Base-by-base conservation (phyloP, 2,797 vertebrate species). In the Rhynchotus rufescens region DNA sequence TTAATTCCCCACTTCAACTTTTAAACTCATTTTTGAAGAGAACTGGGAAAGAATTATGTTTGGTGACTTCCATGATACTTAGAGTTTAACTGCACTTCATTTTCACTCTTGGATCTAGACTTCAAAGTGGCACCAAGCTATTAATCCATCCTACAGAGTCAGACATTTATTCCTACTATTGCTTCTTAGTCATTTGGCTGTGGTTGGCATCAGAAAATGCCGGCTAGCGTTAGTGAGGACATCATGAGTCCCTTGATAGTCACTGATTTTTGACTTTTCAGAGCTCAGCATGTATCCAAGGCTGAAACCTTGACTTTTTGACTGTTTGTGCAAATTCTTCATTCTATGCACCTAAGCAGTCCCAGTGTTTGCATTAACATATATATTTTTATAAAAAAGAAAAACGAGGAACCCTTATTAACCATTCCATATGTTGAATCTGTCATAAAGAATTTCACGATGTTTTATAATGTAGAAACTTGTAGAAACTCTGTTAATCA, bases 1-100 rank as follows among this genome's bases (percentile, higher is more conserved):
- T 90, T 96, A 96, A 95, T 93, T 92, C 81, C 68, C 64, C 76
- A 57, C 84, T 86, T 89, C 91, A 93, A 89, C 78, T 89, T 89
- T 75, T 91, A 93, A 92, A 91, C 54, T 59, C 32, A 38, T 64
- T 90, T 92, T 92, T 92, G 88, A 96, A 90, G 64, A 79, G 52
- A 65, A 38, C 60, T 79, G 67, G 44, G 77, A 81, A 81, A 87
- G 74, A 95, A 92, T 84, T 86, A 88, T 40, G 12, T 86, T 90
- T 85, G 14, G 67, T 87, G 80, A 74, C 65, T 95, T 92, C 61
- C 67, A 25, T 40, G 87, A 79, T 86, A 45, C 32, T 86, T 4
- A 1, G 20, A 2, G 0, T 90, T 83, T 92, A 87, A 59, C 77
- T 81, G 86, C 74, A 49, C 61, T 93, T 94, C 25, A 67, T 93